Percentiles rank a stretch among this genome's conserved stretches.
These are phyloP conservation scores for Pluvianellus socialis DNA, from an alignment of 2,113 vertebrate species.

Conservation along the genomic window DNA sequence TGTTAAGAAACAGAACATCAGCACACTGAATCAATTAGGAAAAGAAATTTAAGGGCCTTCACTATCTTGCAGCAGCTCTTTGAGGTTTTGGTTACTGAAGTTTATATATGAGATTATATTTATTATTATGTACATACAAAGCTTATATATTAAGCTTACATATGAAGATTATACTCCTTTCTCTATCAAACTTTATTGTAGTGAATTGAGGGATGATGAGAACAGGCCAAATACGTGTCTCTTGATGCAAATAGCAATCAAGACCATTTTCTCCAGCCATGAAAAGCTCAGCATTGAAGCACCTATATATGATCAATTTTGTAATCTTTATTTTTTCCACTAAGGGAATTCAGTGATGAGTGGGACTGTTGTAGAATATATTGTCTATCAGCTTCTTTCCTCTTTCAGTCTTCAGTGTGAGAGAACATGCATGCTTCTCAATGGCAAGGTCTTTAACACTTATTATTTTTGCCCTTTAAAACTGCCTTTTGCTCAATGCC, in stretches of 20 bases:
- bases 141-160: not conserved
- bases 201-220: not conserved
- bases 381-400: not conserved
- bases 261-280: not conserved
- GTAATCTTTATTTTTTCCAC: not conserved
- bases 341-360: not conserved
- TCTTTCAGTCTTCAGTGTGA: not conserved
- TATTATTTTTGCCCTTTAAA: not conserved
- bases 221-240: not conserved
- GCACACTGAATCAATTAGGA: not conserved
- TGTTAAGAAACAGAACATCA: not conserved
- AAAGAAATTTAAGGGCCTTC: not conserved
- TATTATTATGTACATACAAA: not conserved
- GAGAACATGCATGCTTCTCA: not conserved
- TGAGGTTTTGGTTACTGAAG: not conserved
- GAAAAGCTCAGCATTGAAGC: not conserved
- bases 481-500: not conserved
- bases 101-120: not conserved
- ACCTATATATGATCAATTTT: not conserved
- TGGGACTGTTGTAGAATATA: not conserved
- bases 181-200: not conserved
- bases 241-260: not conserved
- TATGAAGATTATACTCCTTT: not conserved
- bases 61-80: not conserved
- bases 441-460: not conserved